Evolutionary conservation across 2,888 invertebrate species (phyloP), one percentile per base, ranked within the genome.

Genomic region (Amblyjoppa proteus): DNA sequence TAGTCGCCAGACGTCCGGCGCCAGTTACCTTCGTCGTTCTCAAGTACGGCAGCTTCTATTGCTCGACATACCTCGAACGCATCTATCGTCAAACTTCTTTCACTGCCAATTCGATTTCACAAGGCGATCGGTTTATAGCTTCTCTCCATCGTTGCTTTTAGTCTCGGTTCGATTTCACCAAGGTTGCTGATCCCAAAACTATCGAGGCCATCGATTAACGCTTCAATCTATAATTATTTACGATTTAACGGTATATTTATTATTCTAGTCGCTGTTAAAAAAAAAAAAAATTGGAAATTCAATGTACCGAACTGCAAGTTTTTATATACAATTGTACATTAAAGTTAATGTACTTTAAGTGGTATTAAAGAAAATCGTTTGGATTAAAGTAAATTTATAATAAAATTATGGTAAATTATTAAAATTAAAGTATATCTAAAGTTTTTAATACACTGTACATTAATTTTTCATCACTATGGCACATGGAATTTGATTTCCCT

Each of bases 1-100:
- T 85, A 80, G 80, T 85, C 80, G 79, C 71, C 80, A 76, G 82
- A 80, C 80, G 49, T 76, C 49, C 68, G 82, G 80, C 85, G 80
- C 82, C 85, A 61, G 28, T 56, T 6, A 31, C 49, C n/a, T 49
- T 38, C 13, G 16, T 38, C 64, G 66, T 70, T 71, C 79, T 71
- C 66, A 71, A 68, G 56, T 71, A 25, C 25, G 25, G 13, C 9
- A 51, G 51, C 58, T 80, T 64, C 49, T 34, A 49, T 64, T 71
- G 61, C 49, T 20, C 58, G 58, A 61, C 45, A 20, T 20, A 51
- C 49, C 49, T 20, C 53, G 38, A 9, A 25, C 5, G 45, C 49
- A 49, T 64, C 61, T 64, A 69, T 81, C 38, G 71, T 79, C 56
- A 70, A 41, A 77, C 38, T 41, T 76, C 41, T 34, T 64, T 28